Conservation (phyloP, 2,888 invertebrate genomes). For the Tenthredo amoena region DNA sequence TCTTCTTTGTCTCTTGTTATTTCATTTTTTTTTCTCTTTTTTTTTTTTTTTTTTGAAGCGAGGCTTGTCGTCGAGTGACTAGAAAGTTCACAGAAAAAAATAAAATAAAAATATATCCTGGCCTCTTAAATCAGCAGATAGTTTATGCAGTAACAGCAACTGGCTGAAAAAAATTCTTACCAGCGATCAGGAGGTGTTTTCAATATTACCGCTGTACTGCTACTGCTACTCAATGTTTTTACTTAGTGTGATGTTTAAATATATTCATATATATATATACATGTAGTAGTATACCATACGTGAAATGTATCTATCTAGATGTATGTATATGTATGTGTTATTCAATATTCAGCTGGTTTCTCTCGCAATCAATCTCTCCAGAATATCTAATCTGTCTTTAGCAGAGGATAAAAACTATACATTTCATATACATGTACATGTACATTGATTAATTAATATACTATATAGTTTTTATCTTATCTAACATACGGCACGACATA, state of each 20-base stretch:
- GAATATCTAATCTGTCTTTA: background rate
- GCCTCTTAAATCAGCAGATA: background rate
- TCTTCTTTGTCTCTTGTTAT: background rate
- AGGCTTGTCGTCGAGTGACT: slow-evolving; percentile 50
- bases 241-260: background rate
- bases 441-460: background rate
- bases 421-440: background rate
- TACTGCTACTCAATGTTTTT: background rate
- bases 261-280: background rate
- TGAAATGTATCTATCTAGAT: background rate
- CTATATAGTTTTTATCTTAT: background rate
- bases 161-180: background rate
- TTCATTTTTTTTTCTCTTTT: background rate
- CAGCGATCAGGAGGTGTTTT: background rate
- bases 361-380: background rate
- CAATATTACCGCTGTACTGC: background rate
- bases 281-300: background rate
- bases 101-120: background rate
- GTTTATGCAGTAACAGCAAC: slow-evolving; percentile 14
- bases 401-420: background rate
- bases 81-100: slow-evolving; percentile 48
- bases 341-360: background rate
- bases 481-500: slow-evolving; percentile 13
- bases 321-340: background rate
- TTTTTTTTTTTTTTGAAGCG: slow-evolving; percentile 48